These are phyloP conservation scores for Cryptoblepharus egeriae DNA, from an alignment of 2,797 vertebrate genomes.

Conservation along the genomic window DNA sequence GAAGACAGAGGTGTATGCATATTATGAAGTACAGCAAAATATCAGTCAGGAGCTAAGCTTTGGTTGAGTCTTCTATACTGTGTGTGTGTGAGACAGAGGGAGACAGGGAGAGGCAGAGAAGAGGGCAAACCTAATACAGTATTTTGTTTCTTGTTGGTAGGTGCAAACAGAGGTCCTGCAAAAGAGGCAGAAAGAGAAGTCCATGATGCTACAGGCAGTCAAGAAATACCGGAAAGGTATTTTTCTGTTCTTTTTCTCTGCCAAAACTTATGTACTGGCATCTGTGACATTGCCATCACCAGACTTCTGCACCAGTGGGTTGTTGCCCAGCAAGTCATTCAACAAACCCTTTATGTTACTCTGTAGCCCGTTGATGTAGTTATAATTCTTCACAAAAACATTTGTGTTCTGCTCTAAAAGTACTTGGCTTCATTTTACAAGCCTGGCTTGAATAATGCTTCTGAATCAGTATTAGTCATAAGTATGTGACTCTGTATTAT, in stretches of 20 bases:
- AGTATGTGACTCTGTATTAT: not conserved
- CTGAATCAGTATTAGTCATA: not conserved
- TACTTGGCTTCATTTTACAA: not conserved
- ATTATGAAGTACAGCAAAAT: no score
- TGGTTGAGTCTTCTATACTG: not conserved
- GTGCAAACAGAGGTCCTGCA: conserved; percentile 95
- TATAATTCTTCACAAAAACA: not conserved
- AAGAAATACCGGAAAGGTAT: conserved; percentile 98
- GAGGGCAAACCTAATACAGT: not conserved
- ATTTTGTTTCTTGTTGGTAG: conserved; percentile 72
- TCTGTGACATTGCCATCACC: no score
- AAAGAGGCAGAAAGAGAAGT: conserved; percentile 94
- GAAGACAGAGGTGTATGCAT: no score
- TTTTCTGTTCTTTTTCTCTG: not conserved
- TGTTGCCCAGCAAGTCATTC: not conserved
- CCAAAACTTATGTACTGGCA: no score
- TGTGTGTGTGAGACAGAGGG: not conserved
- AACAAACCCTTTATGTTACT: not conserved
- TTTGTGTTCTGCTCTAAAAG: not conserved
- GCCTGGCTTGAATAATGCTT: not conserved
- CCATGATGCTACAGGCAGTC: conserved; percentile 91
- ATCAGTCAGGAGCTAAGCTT: no score
- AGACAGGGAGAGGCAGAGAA: not conserved
- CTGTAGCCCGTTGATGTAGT: not conserved
- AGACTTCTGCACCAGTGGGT: no score